Conservation (phyloP, 2,888 invertebrate species). For the Tetragonisca angustula region DNA sequence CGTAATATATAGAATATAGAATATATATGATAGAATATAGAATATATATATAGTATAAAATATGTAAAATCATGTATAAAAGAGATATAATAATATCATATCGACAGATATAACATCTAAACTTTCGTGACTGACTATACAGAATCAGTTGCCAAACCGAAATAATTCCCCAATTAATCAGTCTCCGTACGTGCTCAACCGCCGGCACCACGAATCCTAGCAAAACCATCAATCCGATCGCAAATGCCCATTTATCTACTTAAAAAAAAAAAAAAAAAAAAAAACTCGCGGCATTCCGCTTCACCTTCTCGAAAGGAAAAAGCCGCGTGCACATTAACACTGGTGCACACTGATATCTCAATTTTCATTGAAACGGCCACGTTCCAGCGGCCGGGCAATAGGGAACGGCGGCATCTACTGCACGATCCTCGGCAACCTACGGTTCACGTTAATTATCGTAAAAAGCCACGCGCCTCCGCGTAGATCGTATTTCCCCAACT, state of each 20-base stretch:
- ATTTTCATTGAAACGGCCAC: constrained; percentile 16
- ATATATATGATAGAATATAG: no score
- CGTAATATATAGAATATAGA: no score
- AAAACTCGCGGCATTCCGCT: neutral
- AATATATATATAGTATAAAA: no score
- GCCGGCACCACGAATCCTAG: neutral
- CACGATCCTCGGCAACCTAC: constrained; percentile 20
- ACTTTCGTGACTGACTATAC: no score
- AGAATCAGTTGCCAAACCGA: neutral
- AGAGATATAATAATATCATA: no score
- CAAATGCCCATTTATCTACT: neutral
- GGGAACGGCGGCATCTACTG: constrained; percentile 2
- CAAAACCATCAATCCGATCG: no score
- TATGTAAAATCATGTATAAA: no score
- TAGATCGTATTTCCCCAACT: constrained; percentile 42
- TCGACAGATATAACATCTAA: no score
- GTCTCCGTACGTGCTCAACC: neutral
- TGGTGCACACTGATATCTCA: constrained; percentile 8
- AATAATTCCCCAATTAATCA: neutral
- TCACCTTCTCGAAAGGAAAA: neutral
- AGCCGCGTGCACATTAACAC: neutral
- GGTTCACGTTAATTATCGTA: constrained; percentile 44
- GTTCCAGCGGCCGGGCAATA: neutral
- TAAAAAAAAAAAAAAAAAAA: neutral
- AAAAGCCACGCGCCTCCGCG: constrained; percentile 43